These are phyloP conservation scores for Characodon lateralis DNA, from an alignment of 2,797 vertebrate species.

Conservation along the genomic window DNA sequence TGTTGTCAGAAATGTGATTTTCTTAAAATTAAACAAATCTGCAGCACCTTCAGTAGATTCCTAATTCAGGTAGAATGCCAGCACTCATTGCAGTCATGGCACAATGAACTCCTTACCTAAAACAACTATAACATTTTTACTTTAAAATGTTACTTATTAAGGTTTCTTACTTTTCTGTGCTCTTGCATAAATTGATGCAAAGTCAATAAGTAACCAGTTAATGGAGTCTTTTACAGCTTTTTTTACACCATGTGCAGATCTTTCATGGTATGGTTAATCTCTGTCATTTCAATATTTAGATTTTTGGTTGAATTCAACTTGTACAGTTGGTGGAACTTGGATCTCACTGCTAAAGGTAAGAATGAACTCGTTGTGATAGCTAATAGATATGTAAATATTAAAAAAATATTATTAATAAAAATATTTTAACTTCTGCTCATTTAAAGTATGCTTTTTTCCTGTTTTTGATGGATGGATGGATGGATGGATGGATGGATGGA, in stretches of 20 bases:
- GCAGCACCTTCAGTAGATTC: background rate
- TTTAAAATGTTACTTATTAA: conserved; percentile 1
- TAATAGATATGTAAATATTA: background rate
- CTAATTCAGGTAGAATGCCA: background rate
- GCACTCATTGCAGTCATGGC: background rate
- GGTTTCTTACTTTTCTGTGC: background rate
- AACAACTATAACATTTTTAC: background rate
- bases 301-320: conserved; percentile 98
- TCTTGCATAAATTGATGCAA: background rate
- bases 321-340: conserved; percentile 96
- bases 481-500: background rate
- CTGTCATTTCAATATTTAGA: conserved; percentile 74
- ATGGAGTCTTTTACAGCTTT: background rate
- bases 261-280: conserved; percentile 12
- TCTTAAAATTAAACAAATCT: background rate
- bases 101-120: background rate
- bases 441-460: no score
- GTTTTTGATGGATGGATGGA: background rate
- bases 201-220: background rate
- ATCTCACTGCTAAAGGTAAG: conserved; percentile 92
- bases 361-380: background rate
- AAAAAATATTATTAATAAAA: background rate
- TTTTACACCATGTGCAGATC: conserved; percentile 9
- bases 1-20: background rate
- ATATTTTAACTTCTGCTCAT: no score